These are phyloP conservation scores for Caenorhabditis parvicauda DNA, from an alignment of 2,888 invertebrate species.

Conservation along the genomic window DNA sequence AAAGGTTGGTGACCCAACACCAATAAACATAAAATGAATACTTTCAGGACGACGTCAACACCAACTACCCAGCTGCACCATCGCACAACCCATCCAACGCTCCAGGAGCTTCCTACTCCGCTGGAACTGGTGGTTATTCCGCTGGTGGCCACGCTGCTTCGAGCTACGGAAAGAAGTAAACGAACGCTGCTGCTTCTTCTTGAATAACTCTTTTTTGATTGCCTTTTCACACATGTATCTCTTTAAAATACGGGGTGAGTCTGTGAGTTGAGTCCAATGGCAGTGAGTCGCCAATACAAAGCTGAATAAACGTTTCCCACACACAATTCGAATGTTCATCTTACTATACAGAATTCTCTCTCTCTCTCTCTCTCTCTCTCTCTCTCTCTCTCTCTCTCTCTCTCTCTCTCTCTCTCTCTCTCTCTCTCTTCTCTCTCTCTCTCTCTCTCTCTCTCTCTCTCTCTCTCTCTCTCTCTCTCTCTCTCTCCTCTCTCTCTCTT, in stretches of 20 bases:
- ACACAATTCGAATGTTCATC: too few relatives aligned
- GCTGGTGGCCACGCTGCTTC: slow-evolving; percentile 44
- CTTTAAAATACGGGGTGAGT: too few relatives aligned
- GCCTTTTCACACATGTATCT: slow-evolving; percentile 1
- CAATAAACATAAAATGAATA: not conserved
- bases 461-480: too few relatives aligned
- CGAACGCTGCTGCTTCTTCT: not conserved
- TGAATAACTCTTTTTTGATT: not conserved
- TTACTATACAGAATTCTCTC: too few relatives aligned
- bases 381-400: too few relatives aligned
- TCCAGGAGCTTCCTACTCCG: slow-evolving; percentile 42
- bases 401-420: too few relatives aligned
- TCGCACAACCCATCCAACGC: slow-evolving; percentile 35
- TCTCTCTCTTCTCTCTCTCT: too few relatives aligned
- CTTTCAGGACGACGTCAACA: slow-evolving; percentile 16
- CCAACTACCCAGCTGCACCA: slow-evolving; percentile 28
- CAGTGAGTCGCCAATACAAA: slow-evolving; percentile 24
- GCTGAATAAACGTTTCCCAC: not conserved
- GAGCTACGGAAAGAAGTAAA: slow-evolving; percentile 39
- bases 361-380: too few relatives aligned
- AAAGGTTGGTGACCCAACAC: slow-evolving; percentile 11
- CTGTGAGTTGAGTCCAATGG: slow-evolving; percentile 27
- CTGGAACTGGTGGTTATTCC: slow-evolving; percentile 48
- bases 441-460: too few relatives aligned
- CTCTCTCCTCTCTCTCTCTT: too few relatives aligned